Evolutionary conservation across 2,888 invertebrate species (phyloP).

Genomic region (Drosophila pseudotakahashii): DNA sequence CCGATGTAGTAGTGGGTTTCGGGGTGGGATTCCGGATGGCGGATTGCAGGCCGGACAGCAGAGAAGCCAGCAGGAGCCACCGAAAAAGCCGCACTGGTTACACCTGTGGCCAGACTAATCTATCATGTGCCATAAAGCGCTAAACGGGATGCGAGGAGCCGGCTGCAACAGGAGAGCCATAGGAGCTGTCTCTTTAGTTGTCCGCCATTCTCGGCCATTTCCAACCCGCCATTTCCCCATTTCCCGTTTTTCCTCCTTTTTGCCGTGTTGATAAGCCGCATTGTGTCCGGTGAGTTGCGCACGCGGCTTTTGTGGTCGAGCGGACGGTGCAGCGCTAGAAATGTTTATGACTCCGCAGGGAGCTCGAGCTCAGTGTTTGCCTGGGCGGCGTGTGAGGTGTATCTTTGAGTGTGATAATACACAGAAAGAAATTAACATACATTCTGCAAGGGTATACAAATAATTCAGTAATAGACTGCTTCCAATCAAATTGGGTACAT

Average conservation of each 20-base stretch:
- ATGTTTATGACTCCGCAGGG: constrained; percentile 74
- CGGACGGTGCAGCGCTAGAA: constrained; percentile 42
- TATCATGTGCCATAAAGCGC: constrained; percentile 80
- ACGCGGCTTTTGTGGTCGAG: constrained; percentile 77
- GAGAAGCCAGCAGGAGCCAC: constrained; percentile 37
- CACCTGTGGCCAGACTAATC: constrained; percentile 78
- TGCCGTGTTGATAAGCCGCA: constrained; percentile 70
- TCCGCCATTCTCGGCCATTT: not conserved
- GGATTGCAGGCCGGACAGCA: constrained; percentile 16
- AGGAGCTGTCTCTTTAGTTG: constrained; percentile 25
- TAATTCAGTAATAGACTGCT: too few relatives aligned
- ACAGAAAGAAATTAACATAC: not conserved
- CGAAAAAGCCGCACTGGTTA: constrained; percentile 48
- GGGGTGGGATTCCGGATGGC: constrained; percentile 1
- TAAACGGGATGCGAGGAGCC: constrained; percentile 20
- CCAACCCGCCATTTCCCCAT: constrained; percentile 2
- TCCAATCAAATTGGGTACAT: too few relatives aligned
- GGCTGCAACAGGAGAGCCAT: constrained; percentile 13
- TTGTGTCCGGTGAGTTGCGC: constrained; percentile 76
- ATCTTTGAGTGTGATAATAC: constrained; percentile 3
- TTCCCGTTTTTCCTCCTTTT: constrained; percentile 26
- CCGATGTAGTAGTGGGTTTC: constrained; percentile 1
- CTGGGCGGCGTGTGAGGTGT: constrained; percentile 7
- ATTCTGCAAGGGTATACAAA: too few relatives aligned
- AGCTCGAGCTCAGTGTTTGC: constrained; percentile 31